Conservation (phyloP, 2,888 invertebrate species). For the Tachystola acroxantha region DNA sequence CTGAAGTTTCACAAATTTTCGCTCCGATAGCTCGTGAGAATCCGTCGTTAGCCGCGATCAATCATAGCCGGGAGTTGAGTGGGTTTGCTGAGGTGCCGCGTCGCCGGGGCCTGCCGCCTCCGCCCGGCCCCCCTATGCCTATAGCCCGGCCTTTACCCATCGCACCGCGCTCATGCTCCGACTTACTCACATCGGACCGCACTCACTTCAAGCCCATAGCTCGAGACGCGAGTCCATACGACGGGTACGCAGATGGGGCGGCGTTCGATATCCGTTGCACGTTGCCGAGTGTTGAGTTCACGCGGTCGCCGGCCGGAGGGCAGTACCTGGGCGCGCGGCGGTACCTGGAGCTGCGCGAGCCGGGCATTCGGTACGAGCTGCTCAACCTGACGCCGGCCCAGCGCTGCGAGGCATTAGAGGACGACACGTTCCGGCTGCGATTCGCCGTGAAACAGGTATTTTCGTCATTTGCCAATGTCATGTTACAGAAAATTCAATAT, state of each 20-base stretch:
- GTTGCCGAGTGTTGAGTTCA: constrained; percentile 81
- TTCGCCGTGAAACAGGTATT: constrained; percentile 79
- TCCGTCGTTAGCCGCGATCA: constrained; percentile 79
- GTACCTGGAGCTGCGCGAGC: constrained; percentile 72
- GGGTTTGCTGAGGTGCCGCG: constrained; percentile 80
- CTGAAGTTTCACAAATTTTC: no score
- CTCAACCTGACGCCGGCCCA: constrained; percentile 52
- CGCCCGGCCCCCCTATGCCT: constrained; percentile 17
- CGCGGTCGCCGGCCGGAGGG: constrained; percentile 81
- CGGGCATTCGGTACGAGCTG: constrained; percentile 58
- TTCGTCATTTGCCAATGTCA: no score
- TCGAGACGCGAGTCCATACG: constrained; percentile 70
- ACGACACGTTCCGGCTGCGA: constrained; percentile 79
- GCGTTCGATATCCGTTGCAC: constrained; percentile 83
- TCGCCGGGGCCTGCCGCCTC: constrained; percentile 64
- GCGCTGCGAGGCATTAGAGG: constrained; percentile 52
- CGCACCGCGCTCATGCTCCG: no score
- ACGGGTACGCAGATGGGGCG: constrained; percentile 85
- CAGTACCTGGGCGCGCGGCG: constrained; percentile 75
- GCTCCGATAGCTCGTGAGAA: no score
- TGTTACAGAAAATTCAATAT: no score
- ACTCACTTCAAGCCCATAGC: constrained; percentile 92
- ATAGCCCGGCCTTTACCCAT: no score
- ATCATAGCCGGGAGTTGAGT: constrained; percentile 80
- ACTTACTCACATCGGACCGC: constrained; percentile 85